Conservation (phyloP, 2,113 vertebrate genomes). For the Dasypus novemcinctus region DNA sequence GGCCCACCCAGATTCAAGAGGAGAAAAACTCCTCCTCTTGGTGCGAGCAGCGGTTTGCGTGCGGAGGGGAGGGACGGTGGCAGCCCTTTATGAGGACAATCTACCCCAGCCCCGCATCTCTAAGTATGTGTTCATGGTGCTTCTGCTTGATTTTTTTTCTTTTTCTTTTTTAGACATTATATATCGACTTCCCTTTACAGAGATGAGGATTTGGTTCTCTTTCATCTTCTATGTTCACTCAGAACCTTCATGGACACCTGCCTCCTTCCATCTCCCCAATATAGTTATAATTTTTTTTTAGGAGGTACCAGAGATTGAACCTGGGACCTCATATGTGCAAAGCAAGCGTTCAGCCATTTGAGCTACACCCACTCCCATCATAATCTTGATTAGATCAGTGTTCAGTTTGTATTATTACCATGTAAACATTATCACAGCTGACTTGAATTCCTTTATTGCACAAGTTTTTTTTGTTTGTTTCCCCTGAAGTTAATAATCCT, state of each 20-base stretch:
- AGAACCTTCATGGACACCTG: neutral
- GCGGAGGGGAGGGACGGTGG: neutral
- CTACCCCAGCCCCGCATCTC: too few species aligned
- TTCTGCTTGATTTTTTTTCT: neutral
- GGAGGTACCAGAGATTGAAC: too few species aligned
- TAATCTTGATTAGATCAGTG: neutral
- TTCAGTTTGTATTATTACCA: neutral
- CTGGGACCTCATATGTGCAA: too few species aligned
- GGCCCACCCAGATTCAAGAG: neutral
- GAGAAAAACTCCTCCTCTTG: neutral
- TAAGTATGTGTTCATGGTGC: neutral
- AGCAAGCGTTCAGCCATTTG: too few species aligned
- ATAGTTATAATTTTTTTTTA: neutral
- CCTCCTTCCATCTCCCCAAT: neutral
- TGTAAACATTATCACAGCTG: neutral
- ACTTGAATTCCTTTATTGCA: neutral
- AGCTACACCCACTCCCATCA: too few species aligned
- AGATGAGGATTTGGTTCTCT: neutral
- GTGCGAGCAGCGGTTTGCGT: neutral
- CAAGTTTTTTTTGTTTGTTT: neutral
- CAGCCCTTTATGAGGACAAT: neutral
- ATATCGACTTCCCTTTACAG: neutral
- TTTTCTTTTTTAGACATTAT: neutral
- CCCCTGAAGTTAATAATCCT: neutral
- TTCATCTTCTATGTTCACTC: neutral